Percentiles rank a stretch among this genome's conserved stretches.
These are phyloP conservation scores for Caenorhabditis briggsae DNA, from an alignment of 1,140 invertebrate genomes.

Conservation along the genomic window DNA sequence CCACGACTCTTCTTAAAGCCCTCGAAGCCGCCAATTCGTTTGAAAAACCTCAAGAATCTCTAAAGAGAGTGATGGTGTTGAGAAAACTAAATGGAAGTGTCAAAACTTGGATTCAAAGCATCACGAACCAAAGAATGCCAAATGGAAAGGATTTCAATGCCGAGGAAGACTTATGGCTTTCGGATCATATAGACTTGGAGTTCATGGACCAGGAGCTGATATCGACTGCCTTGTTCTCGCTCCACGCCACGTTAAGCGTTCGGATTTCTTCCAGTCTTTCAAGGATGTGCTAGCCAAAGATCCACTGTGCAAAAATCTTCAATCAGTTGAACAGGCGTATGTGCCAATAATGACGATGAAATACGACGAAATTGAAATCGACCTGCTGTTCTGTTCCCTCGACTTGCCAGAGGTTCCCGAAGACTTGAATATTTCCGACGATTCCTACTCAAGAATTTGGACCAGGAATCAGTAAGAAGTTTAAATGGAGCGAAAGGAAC, in stretches of 20 bases:
- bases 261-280: slow-evolving; percentile 95
- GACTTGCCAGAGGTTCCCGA: slow-evolving; percentile 80
- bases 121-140: slow-evolving; percentile 67
- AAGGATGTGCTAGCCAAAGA: slow-evolving; percentile 87
- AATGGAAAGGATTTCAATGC: not conserved
- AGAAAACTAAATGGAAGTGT: slow-evolving; percentile 74
- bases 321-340: slow-evolving; percentile 96
- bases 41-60: slow-evolving; percentile 72
- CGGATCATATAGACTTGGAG: slow-evolving; percentile 90
- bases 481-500: slow-evolving; percentile 96
- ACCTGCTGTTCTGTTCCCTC: slow-evolving; percentile 94
- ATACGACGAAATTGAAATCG: slow-evolving; percentile 92
- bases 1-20: slow-evolving; percentile 15
- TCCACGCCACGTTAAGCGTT: slow-evolving; percentile 91
- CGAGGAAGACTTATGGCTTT: slow-evolving; percentile 98
- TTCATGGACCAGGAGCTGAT: slow-evolving; percentile 93
- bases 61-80: slow-evolving; percentile 73
- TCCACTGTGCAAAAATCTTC: slow-evolving; percentile 75
- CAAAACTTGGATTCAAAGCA: slow-evolving; percentile 72
- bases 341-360: slow-evolving; percentile 99
- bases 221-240: slow-evolving; percentile 98
- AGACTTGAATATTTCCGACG: slow-evolving; percentile 8
- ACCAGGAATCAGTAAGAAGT: slow-evolving; percentile 84
- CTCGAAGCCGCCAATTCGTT: slow-evolving; percentile 64
- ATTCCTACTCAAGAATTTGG: slow-evolving; percentile 46